Conservation (phyloP, 2,797 vertebrate genomes). For the Parauchenoglanis punctatus region DNA sequence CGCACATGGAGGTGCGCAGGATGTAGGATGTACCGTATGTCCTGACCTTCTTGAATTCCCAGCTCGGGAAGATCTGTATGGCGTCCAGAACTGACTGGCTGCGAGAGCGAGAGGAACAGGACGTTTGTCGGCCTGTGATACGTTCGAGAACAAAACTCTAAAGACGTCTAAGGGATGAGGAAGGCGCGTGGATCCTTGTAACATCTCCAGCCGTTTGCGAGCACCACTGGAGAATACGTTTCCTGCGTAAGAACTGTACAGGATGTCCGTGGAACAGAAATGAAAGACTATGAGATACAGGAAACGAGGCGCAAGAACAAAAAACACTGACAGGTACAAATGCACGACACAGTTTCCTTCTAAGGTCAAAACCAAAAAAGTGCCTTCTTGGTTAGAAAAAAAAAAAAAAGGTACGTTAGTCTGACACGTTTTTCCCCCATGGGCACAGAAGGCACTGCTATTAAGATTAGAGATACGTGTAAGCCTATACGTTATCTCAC, state of each 20-base stretch:
- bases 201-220: constrained; percentile 1
- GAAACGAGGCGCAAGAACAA: constrained; percentile 29
- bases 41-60: constrained; percentile 39
- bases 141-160: constrained; percentile 26
- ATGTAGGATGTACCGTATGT: neutral
- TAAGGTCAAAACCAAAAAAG: constrained; percentile 52
- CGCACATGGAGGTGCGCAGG: constrained; percentile 22
- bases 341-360: constrained; percentile 53
- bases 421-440: constrained; percentile 46
- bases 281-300: constrained; percentile 34
- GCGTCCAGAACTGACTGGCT: neutral
- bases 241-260: constrained; percentile 28
- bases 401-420: constrained; percentile 22
- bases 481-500: neutral
- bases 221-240: constrained; percentile 38
- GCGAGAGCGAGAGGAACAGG: neutral
- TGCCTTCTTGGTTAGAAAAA: constrained; percentile 42
- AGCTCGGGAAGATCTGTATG: neutral
- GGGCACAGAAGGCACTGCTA: constrained; percentile 11
- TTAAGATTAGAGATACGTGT: constrained; percentile 12
- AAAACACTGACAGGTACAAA: constrained; percentile 54
- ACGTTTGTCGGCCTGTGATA: constrained; percentile 19
- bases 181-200: constrained; percentile 15
- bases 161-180: constrained; percentile 36
- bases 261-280: neutral